phyloP scores from a whole-genome alignment of 2,797 vertebrate species.

The Bradypus variegatus region DNA sequence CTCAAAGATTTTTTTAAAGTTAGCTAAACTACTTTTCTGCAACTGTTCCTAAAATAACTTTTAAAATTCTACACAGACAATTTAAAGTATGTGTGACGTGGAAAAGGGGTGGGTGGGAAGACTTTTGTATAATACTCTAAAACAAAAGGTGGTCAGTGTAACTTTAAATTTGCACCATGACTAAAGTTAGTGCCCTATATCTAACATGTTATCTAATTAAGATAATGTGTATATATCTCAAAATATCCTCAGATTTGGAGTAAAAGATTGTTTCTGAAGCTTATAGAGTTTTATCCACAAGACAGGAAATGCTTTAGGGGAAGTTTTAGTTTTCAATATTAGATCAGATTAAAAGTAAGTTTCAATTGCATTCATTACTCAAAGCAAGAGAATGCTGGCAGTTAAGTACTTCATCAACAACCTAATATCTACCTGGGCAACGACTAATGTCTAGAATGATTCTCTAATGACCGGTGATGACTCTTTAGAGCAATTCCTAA shows the following conservation, averaged over 20 bases:
- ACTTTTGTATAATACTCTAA: not conserved
- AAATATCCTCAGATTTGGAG: not conserved
- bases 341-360: conserved; percentile 11
- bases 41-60: conserved; percentile 11
- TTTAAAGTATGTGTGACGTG: not conserved
- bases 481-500: not conserved
- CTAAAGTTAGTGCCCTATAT: not conserved
- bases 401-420: not conserved
- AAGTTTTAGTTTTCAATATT: conserved; percentile 30
- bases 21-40: not conserved
- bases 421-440: not conserved
- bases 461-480: not conserved
- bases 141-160: not conserved
- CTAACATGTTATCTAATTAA: conserved; percentile 6
- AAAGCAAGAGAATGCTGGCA: not conserved
- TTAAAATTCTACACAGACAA: not conserved
- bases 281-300: not conserved
- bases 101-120: not conserved
- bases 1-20: not conserved
- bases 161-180: not conserved
- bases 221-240: not conserved
- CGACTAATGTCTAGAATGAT: not conserved
- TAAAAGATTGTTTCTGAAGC: not conserved
- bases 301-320: not conserved
- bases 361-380: not conserved